Percentiles rank a stretch among this genome's conserved stretches.
Conservation (phyloP, 2,113 vertebrate genomes). For the Leptobrachium leishanense region DNA sequence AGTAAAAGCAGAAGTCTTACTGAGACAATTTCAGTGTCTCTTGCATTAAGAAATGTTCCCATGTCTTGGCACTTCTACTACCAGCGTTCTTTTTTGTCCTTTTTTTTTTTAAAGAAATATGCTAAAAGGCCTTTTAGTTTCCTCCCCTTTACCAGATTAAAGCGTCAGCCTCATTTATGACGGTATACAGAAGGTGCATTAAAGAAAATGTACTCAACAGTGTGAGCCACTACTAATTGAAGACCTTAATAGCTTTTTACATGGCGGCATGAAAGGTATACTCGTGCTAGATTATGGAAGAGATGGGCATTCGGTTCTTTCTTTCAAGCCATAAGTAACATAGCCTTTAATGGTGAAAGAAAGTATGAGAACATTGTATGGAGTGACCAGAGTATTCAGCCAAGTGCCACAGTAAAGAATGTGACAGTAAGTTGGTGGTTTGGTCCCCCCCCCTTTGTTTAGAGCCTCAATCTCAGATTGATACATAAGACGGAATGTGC, state of each 20-base stretch:
- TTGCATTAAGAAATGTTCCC: conserved; percentile 69
- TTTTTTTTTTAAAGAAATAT: conserved; percentile 70
- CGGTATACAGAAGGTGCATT: conserved; percentile 36
- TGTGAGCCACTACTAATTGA: conserved; percentile 10
- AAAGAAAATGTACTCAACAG: conserved; percentile 22
- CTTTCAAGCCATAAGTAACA: neutral
- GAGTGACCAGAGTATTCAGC: neutral
- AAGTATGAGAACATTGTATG: neutral
- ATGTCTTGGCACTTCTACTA: conserved; percentile 62
- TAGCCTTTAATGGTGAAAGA: neutral
- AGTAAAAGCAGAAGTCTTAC: conserved; percentile 60
- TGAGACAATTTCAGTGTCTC: conserved; percentile 61
- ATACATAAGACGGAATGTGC: neutral
- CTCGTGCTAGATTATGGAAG: neutral
- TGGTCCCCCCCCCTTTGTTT: neutral
- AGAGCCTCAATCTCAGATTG: neutral
- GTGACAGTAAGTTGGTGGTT: neutral
- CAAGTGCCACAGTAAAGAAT: neutral
- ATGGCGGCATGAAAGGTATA: conserved; percentile 18
- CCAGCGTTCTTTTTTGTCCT: conserved; percentile 57
- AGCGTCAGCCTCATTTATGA: conserved; percentile 21
- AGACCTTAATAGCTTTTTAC: conserved; percentile 35
- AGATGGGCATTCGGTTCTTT: neutral
- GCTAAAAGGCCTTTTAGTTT: conserved; percentile 68
- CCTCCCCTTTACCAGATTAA: conserved; percentile 54